phyloP scores from a whole-genome alignment of 2,888 invertebrate species.

The Drosophila cognata region DNA sequence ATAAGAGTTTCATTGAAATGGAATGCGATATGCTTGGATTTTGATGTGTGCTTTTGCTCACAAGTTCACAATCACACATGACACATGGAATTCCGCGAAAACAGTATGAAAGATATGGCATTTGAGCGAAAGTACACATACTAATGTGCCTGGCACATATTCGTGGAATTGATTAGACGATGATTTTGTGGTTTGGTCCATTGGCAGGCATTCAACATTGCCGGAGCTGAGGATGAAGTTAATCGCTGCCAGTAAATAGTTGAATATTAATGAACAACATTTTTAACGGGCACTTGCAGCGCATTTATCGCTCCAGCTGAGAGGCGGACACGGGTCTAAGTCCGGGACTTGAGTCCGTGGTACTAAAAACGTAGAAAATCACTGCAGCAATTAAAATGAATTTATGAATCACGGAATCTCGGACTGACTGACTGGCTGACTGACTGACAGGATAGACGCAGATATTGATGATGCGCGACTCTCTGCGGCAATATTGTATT shows the following conservation, averaged over 20 bases:
- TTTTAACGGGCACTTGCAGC: constrained; percentile 69
- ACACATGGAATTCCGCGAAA: neutral
- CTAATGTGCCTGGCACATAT: neutral
- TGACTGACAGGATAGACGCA: constrained; percentile 44
- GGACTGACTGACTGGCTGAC: constrained; percentile 67
- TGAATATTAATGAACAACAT: constrained; percentile 76
- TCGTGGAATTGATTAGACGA: constrained; percentile 15
- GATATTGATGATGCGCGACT: constrained; percentile 6
- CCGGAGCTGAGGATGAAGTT: constrained; percentile 21
- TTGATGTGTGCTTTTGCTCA: neutral
- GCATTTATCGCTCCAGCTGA: constrained; percentile 59
- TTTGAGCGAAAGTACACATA: neutral
- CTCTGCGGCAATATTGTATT: constrained; percentile 72
- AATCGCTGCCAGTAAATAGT: constrained; percentile 66
- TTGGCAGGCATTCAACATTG: neutral
- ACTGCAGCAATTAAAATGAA: constrained; percentile 80
- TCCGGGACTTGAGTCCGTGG: constrained; percentile 28
- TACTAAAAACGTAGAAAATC: constrained; percentile 67
- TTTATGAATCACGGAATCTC: constrained; percentile 67
- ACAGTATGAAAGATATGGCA: neutral
- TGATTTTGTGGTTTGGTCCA: neutral
- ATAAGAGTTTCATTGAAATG: neutral
- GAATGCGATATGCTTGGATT: neutral
- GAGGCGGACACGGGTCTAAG: constrained; percentile 53
- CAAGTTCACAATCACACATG: neutral